Evolutionary conservation across 1,140 invertebrate species (phyloP), one percentile per base, ranked within the genome.

Genomic region (Drosophila prosaltans): DNA sequence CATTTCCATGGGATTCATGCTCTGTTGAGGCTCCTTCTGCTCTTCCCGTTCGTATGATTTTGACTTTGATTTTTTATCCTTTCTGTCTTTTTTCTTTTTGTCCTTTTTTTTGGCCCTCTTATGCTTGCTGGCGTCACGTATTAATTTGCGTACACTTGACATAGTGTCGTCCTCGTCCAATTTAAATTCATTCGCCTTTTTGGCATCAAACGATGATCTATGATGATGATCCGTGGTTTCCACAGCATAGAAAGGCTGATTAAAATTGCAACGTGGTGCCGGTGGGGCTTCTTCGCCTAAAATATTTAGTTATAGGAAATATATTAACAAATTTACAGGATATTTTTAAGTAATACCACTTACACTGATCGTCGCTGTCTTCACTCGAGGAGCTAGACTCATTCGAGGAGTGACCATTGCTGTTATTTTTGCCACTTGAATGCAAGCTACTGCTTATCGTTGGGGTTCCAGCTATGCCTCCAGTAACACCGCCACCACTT

Each of bases 141-240:
- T 92, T 84, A 97, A 96, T 85, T 96, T 96, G 2, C 96, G 94
- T 40, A 97, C 95, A 93, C 96, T 97, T 58, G 95, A 95, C 89
- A 97, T 96, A 80, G 97, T 97, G 91, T 97, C 96, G 0, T 96
- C 96, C 83, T 97, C 96, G 78, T 96, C 94, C 26, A 97, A 94
- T 93, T 96, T 94, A 26, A 93, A 92, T 54, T 89, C 84, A 30
- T 89, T 89, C 10, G 74, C 84, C 7, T 71, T 72, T 2, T 71
- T 43, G 48, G 80, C 78, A 41, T 84, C 84, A 5, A 41, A 76
- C 78, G 5, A 88, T 66, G 11, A 68, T 80, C 4, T 69, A 57
- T 21, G 66, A 40, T 21, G 66, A 40, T 76, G 74, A 92, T 91
- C 92, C 93, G 77, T 91, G 91, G 32, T 36, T 36, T 36, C 32